Conservation (phyloP, 2,888 invertebrate genomes). For the Clepsis dumicolana region DNA sequence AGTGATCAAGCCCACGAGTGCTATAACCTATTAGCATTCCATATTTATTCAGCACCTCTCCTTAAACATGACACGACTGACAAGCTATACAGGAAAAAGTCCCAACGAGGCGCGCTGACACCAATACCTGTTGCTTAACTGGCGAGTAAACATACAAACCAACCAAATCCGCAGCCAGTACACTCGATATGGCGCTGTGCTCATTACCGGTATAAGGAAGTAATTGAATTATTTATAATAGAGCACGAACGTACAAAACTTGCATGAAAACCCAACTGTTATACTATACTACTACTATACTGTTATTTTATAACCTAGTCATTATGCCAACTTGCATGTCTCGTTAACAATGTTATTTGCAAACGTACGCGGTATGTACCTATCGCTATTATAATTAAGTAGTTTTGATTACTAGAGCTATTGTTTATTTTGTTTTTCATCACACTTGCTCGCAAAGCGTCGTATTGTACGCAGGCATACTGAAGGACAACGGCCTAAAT, state of each 20-base stretch:
- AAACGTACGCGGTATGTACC: background rate
- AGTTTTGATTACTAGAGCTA: background rate
- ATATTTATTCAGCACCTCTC: slow-evolving; percentile 10
- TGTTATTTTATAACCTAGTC: slow-evolving; percentile 13
- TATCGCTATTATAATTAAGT: background rate
- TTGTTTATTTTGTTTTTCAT: slow-evolving; percentile 11
- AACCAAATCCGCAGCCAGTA: slow-evolving; percentile 27
- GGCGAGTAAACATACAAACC: slow-evolving; percentile 14
- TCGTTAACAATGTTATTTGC: background rate
- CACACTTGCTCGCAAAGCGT: too few species aligned
- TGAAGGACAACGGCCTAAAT: too few species aligned
- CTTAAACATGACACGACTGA: slow-evolving; percentile 7
- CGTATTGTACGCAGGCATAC: too few species aligned
- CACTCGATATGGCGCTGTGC: slow-evolving; percentile 27
- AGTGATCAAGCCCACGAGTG: background rate
- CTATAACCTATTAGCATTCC: background rate
- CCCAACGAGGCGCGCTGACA: slow-evolving; percentile 32
- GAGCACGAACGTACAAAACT: slow-evolving; percentile 21
- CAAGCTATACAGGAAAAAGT: slow-evolving; percentile 24
- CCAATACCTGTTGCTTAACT: slow-evolving; percentile 35
- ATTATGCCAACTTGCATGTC: slow-evolving; percentile 1
- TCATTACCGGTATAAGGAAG: slow-evolving; percentile 33
- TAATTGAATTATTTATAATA: slow-evolving; percentile 41
- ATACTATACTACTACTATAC: slow-evolving; percentile 12
- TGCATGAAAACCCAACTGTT: slow-evolving; percentile 32